phyloP scores from a whole-genome alignment of 2,113 vertebrate species.

The Martes martes region DNA sequence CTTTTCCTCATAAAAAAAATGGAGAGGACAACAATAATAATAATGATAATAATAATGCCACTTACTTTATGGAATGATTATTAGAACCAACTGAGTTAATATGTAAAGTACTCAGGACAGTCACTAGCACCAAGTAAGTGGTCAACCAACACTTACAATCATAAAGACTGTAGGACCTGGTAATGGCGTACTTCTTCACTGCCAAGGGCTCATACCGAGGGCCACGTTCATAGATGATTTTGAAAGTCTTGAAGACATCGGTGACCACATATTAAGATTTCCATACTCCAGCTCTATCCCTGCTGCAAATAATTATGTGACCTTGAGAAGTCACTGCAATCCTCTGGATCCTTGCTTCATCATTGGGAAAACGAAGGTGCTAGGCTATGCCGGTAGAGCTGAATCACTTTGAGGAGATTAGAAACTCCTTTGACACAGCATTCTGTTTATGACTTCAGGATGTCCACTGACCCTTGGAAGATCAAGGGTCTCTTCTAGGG shows the following conservation, averaged over 20 bases:
- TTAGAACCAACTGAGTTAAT: not conserved
- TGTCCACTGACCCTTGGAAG: not conserved
- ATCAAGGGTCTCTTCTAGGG: not conserved
- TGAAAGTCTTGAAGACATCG: not conserved
- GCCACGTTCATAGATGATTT: not conserved
- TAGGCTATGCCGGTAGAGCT: not conserved
- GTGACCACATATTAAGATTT: not conserved
- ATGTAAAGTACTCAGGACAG: not conserved
- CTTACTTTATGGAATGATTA: not conserved
- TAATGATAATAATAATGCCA: not conserved
- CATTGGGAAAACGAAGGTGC: not conserved
- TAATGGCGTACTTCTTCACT: not conserved
- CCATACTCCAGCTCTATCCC: not conserved
- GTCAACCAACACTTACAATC: not conserved
- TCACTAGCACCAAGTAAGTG: not conserved
- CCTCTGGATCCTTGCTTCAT: not conserved
- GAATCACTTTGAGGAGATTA: not conserved
- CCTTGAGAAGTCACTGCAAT: not conserved
- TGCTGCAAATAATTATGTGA: not conserved
- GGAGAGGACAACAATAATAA: not conserved
- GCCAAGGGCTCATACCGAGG: not conserved
- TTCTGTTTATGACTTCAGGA: not conserved
- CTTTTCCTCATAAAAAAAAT: constrained; percentile 29
- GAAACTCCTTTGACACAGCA: not conserved
- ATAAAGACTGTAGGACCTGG: not conserved